Percentiles rank a stretch among this genome's conserved stretches.
Conservation (phyloP, 1,140 invertebrate species). For the Ctenoplectra terminalis region DNA sequence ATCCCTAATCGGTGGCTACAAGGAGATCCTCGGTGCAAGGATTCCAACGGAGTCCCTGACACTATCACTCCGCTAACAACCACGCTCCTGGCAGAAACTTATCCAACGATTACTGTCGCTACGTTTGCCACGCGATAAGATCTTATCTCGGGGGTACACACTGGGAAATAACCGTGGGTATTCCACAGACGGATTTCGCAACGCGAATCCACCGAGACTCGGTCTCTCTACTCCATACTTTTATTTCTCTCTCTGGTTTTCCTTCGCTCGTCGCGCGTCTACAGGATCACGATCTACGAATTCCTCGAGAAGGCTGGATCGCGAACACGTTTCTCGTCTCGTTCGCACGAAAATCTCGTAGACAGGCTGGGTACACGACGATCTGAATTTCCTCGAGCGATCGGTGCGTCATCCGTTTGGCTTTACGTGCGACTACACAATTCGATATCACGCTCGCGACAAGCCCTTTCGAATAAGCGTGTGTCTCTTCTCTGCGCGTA, state of each 20-base stretch:
- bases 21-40: not conserved
- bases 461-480: constrained; percentile 25
- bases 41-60: not conserved
- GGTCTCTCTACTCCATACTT: not conserved
- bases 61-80: constrained; percentile 29
- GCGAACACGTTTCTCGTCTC: constrained; percentile 36
- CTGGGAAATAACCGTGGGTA: constrained; percentile 55
- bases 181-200: constrained; percentile 45
- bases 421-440: constrained; percentile 80
- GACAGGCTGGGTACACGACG: constrained; percentile 64
- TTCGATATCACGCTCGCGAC: constrained; percentile 74
- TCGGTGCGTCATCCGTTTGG: constrained; percentile 62
- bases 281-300: constrained; percentile 55
- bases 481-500: not conserved
- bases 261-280: not conserved
- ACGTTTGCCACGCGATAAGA: constrained; percentile 44
- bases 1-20: constrained; percentile 14
- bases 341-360: constrained; percentile 65
- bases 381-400: constrained; percentile 76
- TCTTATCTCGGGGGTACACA: constrained; percentile 48
- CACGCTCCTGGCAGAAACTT: constrained; percentile 16
- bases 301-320: constrained; percentile 24
- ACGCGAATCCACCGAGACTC: constrained; percentile 44
- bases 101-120: constrained; percentile 60
- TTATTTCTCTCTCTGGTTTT: not conserved